Percentiles rank a stretch among this genome's conserved stretches.
phyloP scores from a whole-genome alignment of 2,797 vertebrate species.

The Notoglanidium macrostoma region DNA sequence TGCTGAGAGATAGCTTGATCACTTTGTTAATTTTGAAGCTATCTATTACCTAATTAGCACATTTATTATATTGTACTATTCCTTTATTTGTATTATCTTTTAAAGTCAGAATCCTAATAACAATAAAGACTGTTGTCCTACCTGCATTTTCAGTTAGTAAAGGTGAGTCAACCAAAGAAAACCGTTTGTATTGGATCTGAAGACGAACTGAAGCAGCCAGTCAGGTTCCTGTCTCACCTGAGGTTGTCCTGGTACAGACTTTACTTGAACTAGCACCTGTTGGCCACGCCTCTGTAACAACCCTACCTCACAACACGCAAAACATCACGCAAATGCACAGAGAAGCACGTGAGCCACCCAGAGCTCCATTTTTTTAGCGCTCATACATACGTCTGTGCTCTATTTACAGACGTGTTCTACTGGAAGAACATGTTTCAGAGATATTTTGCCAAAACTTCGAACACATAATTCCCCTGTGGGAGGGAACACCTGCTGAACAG shows the following conservation, averaged over 20 bases:
- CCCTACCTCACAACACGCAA: neutral
- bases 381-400: neutral
- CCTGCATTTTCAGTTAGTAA: conserved; percentile 63
- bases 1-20: neutral
- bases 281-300: conserved; percentile 54
- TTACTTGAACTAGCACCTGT: conserved; percentile 74
- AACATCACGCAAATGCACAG: conserved; percentile 14
- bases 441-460: conserved; percentile 39
- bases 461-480: conserved; percentile 58
- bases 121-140: conserved; percentile 25
- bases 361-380: neutral
- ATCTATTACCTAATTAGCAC: neutral
- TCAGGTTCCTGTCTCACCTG: conserved; percentile 60
- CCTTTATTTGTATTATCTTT: neutral
- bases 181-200: conserved; percentile 33
- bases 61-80: neutral
- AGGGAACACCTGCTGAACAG: conserved; percentile 56
- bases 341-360: neutral
- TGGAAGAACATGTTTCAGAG: conserved; percentile 19
- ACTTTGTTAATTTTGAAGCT: neutral
- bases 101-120: neutral
- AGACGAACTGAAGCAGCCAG: conserved; percentile 62
- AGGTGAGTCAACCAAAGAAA: conserved; percentile 61
- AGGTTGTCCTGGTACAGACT: conserved; percentile 67
- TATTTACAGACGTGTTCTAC: conserved; percentile 17